phyloP scores from a whole-genome alignment of 2,888 invertebrate genomes.

The Philhelius pedissequus region DNA sequence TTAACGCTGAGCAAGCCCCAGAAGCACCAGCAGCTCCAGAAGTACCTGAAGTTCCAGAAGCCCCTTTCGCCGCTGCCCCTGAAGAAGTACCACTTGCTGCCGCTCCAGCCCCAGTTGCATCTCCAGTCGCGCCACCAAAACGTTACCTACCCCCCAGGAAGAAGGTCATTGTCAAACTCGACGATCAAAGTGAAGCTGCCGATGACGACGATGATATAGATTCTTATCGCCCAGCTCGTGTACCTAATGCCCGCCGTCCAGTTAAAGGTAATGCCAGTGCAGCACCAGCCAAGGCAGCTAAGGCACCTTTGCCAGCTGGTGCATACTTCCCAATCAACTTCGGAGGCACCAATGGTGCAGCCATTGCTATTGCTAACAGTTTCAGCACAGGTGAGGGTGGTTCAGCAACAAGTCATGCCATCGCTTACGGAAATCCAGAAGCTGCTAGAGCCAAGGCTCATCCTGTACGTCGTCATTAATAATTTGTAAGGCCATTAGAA shows the following conservation, averaged over 20 bases:
- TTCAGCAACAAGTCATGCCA: constrained; percentile 78
- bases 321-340: constrained; percentile 78
- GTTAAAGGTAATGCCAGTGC: constrained; percentile 66
- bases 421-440: constrained; percentile 78
- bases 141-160: constrained; percentile 76
- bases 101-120: constrained; percentile 71
- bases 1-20: constrained; percentile 23
- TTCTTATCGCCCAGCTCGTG: constrained; percentile 71
- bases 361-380: constrained; percentile 79
- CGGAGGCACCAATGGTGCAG: constrained; percentile 77
- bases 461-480: constrained; percentile 69
- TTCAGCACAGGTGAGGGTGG: constrained; percentile 79
- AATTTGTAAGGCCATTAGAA: background rate
- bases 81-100: constrained; percentile 71
- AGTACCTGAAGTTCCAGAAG: constrained; percentile 44
- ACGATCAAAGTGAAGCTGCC: constrained; percentile 74
- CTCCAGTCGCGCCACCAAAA: constrained; percentile 70
- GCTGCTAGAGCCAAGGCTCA: constrained; percentile 73
- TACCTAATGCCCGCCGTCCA: constrained; percentile 76
- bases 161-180: constrained; percentile 76
- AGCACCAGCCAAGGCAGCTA: constrained; percentile 67
- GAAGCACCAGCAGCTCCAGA: constrained; percentile 45
- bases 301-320: constrained; percentile 75
- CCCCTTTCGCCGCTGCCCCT: constrained; percentile 52
- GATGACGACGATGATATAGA: constrained; percentile 72